Base-by-base conservation (phyloP, 2,888 invertebrate species). In the Caenorhabditis becei region DNA sequence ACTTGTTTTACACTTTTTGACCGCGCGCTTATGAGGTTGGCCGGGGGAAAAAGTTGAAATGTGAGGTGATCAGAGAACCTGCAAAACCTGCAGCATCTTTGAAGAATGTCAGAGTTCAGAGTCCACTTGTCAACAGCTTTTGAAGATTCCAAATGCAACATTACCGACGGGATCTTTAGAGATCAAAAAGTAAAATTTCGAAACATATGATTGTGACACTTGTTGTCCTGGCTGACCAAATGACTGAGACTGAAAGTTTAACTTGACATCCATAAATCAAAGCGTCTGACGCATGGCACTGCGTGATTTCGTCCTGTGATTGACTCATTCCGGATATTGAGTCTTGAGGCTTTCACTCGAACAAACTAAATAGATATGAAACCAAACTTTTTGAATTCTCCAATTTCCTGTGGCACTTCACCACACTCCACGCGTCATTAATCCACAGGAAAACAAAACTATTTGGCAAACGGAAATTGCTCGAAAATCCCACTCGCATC, bases 1-100 rank as follows among this genome's bases (percentile, higher is more conserved):
- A 58, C 11, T 23, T 51, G 32, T 59, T 18, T 74, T 74, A 67
- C 66, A 75, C 75, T 53, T 44, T 54, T 75, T 75, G 75, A 75
- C 74, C 74, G 65, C 65, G 65, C 74, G 58, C 59, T 51, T 65
- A n/a, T n/a, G n/a, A n/a, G n/a, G 41, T 32, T 32, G 10, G 5
- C 10, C 32, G 41, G 53, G 61, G 26, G 14, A 44, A 41, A 23
- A 47, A 26, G 54, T 41, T 41, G 23, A 7, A 10, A 18, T 10
- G 20, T 5, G 11, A 18, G 16, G 8, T 1, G 59, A 62, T 26
- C 70, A 71, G 23, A 61, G 53, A 71, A 71, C 70, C 62, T 1
- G 4, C 53, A 61, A 37, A 71, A 71, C 70, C 54, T 1, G 7
- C 37, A 54, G 0, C 14, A 20, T 32, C 32, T 61, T 70, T 61